Evolutionary conservation across 2,113 vertebrate genomes (phyloP).

Genomic region (Vombatus ursinus): DNA sequence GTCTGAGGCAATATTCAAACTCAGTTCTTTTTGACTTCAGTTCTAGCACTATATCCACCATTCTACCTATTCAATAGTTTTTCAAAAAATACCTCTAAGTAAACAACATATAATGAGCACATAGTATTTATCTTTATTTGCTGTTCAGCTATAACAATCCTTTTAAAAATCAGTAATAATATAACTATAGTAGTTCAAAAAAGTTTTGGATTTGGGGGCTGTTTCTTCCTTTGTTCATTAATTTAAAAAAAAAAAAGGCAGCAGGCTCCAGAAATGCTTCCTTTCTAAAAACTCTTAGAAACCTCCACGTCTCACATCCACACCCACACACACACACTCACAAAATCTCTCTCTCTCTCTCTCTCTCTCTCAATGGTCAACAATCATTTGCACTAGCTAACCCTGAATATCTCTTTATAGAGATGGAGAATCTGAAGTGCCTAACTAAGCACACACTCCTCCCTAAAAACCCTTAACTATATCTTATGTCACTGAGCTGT

Average conservation of each 20-base stretch:
- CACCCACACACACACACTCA: too few species aligned
- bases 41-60: neutral
- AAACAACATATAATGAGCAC: neutral
- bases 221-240: neutral
- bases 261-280: neutral
- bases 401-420: neutral
- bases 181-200: neutral
- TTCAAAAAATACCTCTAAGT: slow-evolving; percentile 10
- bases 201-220: neutral
- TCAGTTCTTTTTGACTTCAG: neutral
- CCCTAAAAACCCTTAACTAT: neutral
- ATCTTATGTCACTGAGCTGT: neutral
- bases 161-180: slow-evolving; percentile 1
- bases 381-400: neutral
- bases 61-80: neutral
- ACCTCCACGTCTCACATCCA: neutral
- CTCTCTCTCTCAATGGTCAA: neutral
- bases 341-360: too few species aligned
- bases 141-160: neutral
- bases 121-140: neutral
- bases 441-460: neutral
- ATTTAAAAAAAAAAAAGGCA: neutral
- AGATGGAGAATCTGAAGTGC: neutral
- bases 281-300: neutral
- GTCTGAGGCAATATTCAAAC: neutral